These are phyloP conservation scores for Bos taurus DNA, from an alignment of 2,113 vertebrate species.

Conservation along the genomic window DNA sequence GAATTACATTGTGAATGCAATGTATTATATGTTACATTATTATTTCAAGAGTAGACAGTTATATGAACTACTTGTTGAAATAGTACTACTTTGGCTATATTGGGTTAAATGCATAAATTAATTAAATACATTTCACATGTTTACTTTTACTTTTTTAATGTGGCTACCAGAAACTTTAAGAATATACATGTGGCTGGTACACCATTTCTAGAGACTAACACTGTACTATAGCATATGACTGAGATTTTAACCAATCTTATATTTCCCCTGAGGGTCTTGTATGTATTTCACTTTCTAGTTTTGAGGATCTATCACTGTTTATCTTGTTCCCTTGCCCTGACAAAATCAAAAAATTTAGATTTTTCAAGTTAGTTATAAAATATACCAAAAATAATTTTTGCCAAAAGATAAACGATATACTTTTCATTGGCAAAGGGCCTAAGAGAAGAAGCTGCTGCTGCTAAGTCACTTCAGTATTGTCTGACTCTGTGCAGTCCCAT, in stretches of 20 bases:
- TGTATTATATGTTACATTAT: background rate
- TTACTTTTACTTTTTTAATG: background rate
- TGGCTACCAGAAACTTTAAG: background rate
- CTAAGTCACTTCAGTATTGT: too few species aligned
- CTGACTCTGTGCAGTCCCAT: too few species aligned
- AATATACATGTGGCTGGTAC: background rate
- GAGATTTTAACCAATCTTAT: background rate
- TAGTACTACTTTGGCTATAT: background rate
- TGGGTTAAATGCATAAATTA: background rate
- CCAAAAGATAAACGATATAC: background rate
- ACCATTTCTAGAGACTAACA: background rate
- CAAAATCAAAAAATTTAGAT: background rate
- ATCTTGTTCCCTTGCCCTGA: background rate
- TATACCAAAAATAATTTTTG: background rate
- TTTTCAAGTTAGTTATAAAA: background rate
- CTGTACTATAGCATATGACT: background rate
- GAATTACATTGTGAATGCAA: background rate
- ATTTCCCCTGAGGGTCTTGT: background rate
- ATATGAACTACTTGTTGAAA: background rate
- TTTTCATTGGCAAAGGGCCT: background rate
- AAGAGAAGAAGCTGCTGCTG: background rate
- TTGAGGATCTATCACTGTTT: background rate
- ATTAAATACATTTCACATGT: background rate
- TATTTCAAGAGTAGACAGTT: background rate
- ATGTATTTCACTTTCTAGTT: background rate